Conservation (phyloP, 2,797 vertebrate species). For the Sebastes steindachneri region DNA sequence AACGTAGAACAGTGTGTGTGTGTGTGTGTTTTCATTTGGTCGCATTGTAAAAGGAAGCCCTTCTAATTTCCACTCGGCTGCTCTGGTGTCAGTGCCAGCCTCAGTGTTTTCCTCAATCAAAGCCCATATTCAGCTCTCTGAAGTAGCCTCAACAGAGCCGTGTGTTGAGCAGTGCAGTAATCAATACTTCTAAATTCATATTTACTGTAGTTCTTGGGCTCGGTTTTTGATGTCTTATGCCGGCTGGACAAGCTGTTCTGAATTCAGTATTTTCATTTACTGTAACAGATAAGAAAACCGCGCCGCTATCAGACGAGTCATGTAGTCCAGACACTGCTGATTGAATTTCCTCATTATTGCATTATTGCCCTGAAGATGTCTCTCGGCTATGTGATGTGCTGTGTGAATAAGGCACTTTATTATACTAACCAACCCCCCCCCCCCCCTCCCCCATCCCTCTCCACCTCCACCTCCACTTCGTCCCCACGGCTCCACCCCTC, state of each 20-base stretch:
- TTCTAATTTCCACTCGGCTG: slow-evolving; percentile 19
- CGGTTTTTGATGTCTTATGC: slow-evolving; percentile 5
- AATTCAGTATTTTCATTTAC: slow-evolving; percentile 17
- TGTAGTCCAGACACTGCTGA: slow-evolving; percentile 52
- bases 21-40: slow-evolving; percentile 32
- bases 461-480: background rate
- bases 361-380: slow-evolving; percentile 62
- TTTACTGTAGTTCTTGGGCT: slow-evolving; percentile 28
- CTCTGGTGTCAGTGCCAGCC: slow-evolving; percentile 3
- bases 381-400: slow-evolving; percentile 45
- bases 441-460: background rate
- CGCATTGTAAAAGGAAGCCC: slow-evolving; percentile 6
- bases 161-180: slow-evolving; percentile 3
- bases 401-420: slow-evolving; percentile 55
- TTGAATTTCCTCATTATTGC: slow-evolving; percentile 71
- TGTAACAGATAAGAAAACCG: slow-evolving; percentile 6
- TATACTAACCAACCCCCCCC: slow-evolving; percentile 29
- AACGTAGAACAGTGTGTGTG: slow-evolving; percentile 27
- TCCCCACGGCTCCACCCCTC: slow-evolving; percentile 40
- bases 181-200: slow-evolving; percentile 34
- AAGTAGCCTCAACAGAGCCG: slow-evolving; percentile 34
- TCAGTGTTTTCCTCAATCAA: slow-evolving; percentile 33
- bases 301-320: slow-evolving; percentile 31
- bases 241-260: background rate
- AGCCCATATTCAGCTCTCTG: slow-evolving; percentile 24